These are phyloP conservation scores for Trichogramma evanescens DNA, from an alignment of 2,888 invertebrate species.

Conservation along the genomic window DNA sequence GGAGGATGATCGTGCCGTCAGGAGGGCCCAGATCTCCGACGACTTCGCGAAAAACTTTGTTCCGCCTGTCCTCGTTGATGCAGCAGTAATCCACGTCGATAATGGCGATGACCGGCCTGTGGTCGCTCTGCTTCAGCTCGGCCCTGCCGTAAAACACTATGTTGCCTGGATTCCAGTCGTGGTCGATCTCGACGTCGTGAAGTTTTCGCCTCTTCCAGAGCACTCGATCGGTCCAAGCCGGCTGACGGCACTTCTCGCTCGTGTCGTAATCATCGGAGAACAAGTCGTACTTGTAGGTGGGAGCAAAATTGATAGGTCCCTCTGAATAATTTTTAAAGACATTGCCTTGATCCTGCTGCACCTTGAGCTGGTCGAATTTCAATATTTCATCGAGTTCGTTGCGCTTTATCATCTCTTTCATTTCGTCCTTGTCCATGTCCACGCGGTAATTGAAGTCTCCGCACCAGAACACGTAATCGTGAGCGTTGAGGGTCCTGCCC, in stretches of 20 bases:
- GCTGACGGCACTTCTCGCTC: slow-evolving; percentile 92
- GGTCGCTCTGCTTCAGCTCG: slow-evolving; percentile 95
- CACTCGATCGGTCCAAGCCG: slow-evolving; percentile 98
- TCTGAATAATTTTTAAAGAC: slow-evolving; percentile 91
- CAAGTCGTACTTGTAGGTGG: slow-evolving; percentile 97
- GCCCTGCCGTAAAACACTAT: slow-evolving; percentile 85
- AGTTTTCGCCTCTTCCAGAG: slow-evolving; percentile 81
- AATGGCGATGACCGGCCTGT: slow-evolving; percentile 89
- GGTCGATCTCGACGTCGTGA: slow-evolving; percentile 52
- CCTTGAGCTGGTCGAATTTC: slow-evolving; percentile 78
- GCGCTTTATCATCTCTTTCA: slow-evolving; percentile 73
- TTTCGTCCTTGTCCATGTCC: slow-evolving; percentile 90
- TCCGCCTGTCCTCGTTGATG: slow-evolving; percentile 70
- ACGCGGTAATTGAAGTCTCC: slow-evolving; percentile 99
- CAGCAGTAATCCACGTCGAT: slow-evolving; percentile 81
- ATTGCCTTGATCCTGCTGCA: slow-evolving; percentile 70
- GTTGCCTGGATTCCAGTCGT: slow-evolving; percentile 70
- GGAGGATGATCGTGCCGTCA: slow-evolving; percentile 85
- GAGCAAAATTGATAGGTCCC: slow-evolving; percentile 84
- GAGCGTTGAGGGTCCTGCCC: slow-evolving; percentile 86
- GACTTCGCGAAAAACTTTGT: slow-evolving; percentile 76
- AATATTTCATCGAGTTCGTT: slow-evolving; percentile 70
- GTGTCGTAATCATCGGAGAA: slow-evolving; percentile 99
- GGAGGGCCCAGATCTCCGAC: slow-evolving; percentile 86
- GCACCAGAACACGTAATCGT: slow-evolving; percentile 99